Percentiles rank a stretch among this genome's conserved stretches.
These are phyloP conservation scores for Muntiacus muntjak DNA, from an alignment of 2,113 vertebrate genomes.

Conservation along the genomic window DNA sequence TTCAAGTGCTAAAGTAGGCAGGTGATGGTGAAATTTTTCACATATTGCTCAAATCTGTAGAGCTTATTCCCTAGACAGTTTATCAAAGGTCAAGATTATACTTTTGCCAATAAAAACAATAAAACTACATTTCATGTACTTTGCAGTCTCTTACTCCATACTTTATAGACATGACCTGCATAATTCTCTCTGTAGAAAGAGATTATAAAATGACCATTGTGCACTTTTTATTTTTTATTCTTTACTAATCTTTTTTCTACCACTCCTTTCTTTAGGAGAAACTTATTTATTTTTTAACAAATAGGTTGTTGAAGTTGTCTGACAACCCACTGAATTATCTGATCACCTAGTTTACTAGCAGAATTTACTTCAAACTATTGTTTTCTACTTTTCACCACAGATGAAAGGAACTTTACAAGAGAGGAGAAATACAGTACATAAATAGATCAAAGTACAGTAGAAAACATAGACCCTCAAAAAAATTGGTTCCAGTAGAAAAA, in stretches of 20 bases:
- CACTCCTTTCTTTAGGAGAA: not conserved
- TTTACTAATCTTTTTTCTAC: not conserved
- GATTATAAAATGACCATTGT: not conserved
- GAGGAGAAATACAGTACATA: not conserved
- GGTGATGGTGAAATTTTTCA: not conserved
- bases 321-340: not conserved
- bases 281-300: not conserved
- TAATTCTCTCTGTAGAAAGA: not conserved
- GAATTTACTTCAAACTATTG: not conserved
- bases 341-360: not conserved
- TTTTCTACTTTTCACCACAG: not conserved
- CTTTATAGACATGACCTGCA: not conserved
- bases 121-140: not conserved
- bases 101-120: conserved; percentile 1
- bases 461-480: not conserved
- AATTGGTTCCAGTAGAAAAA: not conserved
- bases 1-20: not conserved
- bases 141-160: not conserved
- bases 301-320: not conserved
- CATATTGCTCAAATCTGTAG: not conserved
- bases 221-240: not conserved
- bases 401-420: not conserved
- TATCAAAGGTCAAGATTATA: conserved; percentile 8
- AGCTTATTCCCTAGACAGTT: not conserved
- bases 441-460: not conserved